Evolutionary conservation across 2,113 vertebrate genomes (phyloP), one percentile per base, ranked within the genome.

Genomic region (Malurus elegans): DNA sequence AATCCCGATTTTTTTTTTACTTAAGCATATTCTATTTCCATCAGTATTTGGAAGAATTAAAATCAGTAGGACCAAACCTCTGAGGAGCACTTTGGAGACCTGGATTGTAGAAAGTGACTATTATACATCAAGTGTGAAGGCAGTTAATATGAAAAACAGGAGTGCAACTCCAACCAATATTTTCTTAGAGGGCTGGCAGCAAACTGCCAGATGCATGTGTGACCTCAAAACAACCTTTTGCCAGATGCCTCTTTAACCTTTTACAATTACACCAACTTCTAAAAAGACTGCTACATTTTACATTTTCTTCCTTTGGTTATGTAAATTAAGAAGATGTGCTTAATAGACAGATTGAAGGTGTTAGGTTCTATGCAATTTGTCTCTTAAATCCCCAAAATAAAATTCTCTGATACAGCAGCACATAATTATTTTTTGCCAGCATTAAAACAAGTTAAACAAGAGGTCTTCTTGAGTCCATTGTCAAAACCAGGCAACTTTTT

Each of bases 181-280:
- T 96, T 95, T 96, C 90, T 94, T 88, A 83, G 60, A 91, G 75
- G 56, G 79, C 90, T 93, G 74, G 94, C 88, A 83, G 85, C 75
- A 93, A 96, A 96, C 69, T 93, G 93, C 94, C 94, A 97, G 92
- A 96, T 88, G 90, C 79, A 88, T 45, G 69, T 80, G 86, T 97
- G 95, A 96, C 95, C 90, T 96, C 88, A 93, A 96, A 94, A 95
- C 93, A 97, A 95, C 93, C 93, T 95, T 96, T 96, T 96, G 79
- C 94, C 95, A 96, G 94, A 97, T 97, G 96, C 91, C 94, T 96
- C 88, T 97, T 94, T 93, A 97, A 92, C 95, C 92, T 94, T 76
- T 67, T 88, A 92, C 82, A 96, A 95, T 95, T 93, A 92, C 72
- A 86, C 90, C 92, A 93, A 86, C 83, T 94, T 95, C 71, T 92